Base-by-base conservation (phyloP, 2,797 vertebrate species). In the Gymnodraco acuticeps region DNA sequence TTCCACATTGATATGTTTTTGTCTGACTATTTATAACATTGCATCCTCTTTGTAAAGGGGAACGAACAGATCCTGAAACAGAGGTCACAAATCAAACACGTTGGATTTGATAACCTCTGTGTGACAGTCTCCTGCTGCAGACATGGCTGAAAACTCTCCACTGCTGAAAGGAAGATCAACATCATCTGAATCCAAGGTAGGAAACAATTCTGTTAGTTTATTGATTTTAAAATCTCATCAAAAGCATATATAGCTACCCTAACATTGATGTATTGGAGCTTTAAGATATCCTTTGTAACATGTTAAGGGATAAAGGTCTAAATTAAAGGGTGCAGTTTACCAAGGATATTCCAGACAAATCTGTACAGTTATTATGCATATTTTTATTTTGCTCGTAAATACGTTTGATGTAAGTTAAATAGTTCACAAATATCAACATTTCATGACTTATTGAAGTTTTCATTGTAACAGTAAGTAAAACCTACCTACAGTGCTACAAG, bases 71-170 rank as follows among this genome's bases (percentile, higher is more conserved):
- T 46, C n/a, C 23, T 12, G 12, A 16, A 42, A 51, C 15, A 42
- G 5, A 63, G 48, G 9, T 12, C 3, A 38, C 20, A 48, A 27
- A 50, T 47, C 14, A 10, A 23, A 50, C 11, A 46, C 1, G 15
- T 79, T 20, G n/a, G 10, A 43, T 3, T 20, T 20, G 13, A 47
- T 3, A 55, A 54, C 9, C 5, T 8, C 5, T 15, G n/a, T 42
- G n/a, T 62, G 16, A 6, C 58, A 20, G 33, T n/a, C 6, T 9
- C 27, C 70, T 38, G 50, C 75, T 70, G 64, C 66, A 48, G 56
- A 81, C 41, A 86, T 78, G 85, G 74, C 56, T 41, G 92, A 93
- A 62, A 54, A 58, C 27, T 85, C 77, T 6, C 71, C 88, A 1
- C 77, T 94, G 70, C 67, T 94, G 59, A 64, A 7, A 0, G 64